Conservation (phyloP, 2,888 invertebrate species). For the Lapara coniferarum region DNA sequence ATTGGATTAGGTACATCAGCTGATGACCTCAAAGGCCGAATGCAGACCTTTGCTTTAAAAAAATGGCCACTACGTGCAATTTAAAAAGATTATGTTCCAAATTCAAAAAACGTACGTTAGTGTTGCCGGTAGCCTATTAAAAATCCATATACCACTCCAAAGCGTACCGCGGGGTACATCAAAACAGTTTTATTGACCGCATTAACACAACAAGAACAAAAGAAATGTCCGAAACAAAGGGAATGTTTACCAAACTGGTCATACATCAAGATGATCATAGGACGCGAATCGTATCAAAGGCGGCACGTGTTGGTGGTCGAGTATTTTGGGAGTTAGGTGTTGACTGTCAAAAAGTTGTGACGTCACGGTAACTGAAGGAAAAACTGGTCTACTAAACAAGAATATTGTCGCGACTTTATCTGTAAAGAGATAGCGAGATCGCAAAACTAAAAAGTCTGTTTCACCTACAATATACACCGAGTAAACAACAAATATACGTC, state of each 20-base stretch:
- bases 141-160: not conserved
- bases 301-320: constrained; percentile 26
- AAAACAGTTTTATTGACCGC: constrained; percentile 26
- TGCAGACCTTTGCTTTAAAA: too few species aligned
- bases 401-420: too few species aligned
- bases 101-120: too few species aligned
- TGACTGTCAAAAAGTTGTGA: not conserved
- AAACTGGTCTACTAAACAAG: too few species aligned
- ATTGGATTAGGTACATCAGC: too few species aligned
- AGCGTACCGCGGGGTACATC: not conserved
- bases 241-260: constrained; percentile 39
- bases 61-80: too few species aligned
- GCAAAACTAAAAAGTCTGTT: too few species aligned
- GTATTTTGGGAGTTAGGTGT: not conserved
- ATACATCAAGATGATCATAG: constrained; percentile 43
- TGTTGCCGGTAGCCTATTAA: not conserved
- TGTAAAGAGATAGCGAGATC: too few species aligned
- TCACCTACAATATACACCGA: too few species aligned
- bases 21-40: too few species aligned
- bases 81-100: too few species aligned
- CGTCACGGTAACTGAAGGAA: not conserved
- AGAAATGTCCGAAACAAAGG: constrained; percentile 33
- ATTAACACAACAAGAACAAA: constrained; percentile 28
- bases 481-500: too few species aligned
- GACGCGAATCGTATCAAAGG: constrained; percentile 51